These are phyloP conservation scores for Epizoanthus illoricatus DNA, from an alignment of 92 coral and sea anemone genomes.

Conservation along the genomic window DNA sequence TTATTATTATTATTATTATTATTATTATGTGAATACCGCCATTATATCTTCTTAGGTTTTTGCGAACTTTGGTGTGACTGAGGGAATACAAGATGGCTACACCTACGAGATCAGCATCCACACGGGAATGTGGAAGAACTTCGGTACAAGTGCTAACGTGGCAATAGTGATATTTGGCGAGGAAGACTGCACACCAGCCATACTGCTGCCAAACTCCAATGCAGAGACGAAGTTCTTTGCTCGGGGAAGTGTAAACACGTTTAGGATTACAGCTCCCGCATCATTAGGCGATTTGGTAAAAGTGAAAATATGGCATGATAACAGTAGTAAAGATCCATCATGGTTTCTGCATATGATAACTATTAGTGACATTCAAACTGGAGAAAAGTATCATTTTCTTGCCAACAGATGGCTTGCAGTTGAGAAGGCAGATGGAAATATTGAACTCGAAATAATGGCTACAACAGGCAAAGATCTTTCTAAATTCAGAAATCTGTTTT, in stretches of 20 bases:
- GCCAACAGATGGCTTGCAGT: slow-evolving; percentile 88
- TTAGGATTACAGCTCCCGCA: slow-evolving; percentile 55
- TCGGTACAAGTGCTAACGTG: slow-evolving; percentile 85
- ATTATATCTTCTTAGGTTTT: slow-evolving; percentile 7
- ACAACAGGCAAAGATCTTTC: slow-evolving; percentile 56
- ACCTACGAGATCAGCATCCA: slow-evolving; percentile 57
- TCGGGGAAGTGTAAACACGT: slow-evolving; percentile 78
- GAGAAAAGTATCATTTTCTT: slow-evolving; percentile 62
- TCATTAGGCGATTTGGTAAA: slow-evolving; percentile 72
- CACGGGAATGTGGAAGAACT: slow-evolving; percentile 84
- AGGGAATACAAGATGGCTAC: slow-evolving; percentile 27
- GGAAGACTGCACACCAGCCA: slow-evolving; percentile 55
- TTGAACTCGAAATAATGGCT: slow-evolving; percentile 55
- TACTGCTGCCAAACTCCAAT: slow-evolving; percentile 57
- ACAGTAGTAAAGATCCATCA: slow-evolving; percentile 69
- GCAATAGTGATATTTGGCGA: slow-evolving; percentile 79
- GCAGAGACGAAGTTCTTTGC: slow-evolving; percentile 59
- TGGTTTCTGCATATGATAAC: slow-evolving; percentile 77
- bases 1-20: not conserved
- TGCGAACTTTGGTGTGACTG: not conserved
- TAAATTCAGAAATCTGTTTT: slow-evolving; percentile 61
- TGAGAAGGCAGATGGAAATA: slow-evolving; percentile 68
- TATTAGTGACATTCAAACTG: slow-evolving; percentile 54
- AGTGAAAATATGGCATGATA: slow-evolving; percentile 88
- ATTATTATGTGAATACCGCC: too few species aligned